Evolutionary conservation across 30 jellyfish, hydroid and myxozoan species (phyloP).

Genomic region (Pelagia noctiluca): DNA sequence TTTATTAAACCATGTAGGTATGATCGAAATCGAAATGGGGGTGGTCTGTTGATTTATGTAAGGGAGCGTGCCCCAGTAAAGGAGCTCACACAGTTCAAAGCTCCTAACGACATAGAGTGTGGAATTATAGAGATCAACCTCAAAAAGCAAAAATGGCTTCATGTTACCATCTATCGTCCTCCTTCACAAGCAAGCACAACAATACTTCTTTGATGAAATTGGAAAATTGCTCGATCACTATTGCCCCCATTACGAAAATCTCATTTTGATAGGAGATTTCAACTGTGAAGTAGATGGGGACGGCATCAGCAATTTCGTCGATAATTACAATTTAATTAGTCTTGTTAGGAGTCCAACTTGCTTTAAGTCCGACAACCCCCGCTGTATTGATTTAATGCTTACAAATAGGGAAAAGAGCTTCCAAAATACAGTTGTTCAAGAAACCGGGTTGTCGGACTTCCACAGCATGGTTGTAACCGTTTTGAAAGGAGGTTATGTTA

Average conservation of each 20-base stretch:
- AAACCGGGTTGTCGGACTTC: conserved; percentile 39
- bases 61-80: conserved; percentile 19
- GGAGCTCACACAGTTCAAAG: conserved; percentile 9
- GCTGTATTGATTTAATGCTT: conserved; percentile 25
- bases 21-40: conserved; percentile 45
- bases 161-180: conserved; percentile 29
- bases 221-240: conserved; percentile 41
- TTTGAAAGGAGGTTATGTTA: conserved; percentile 44
- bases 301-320: conserved; percentile 16
- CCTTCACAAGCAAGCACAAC: conserved; percentile 28
- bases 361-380: conserved; percentile 46
- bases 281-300: conserved; percentile 17
- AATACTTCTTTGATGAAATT: conserved; percentile 52
- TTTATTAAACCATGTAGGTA: conserved; percentile 37
- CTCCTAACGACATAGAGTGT: conserved; percentile 23
- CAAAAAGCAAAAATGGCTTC: conserved; percentile 50
- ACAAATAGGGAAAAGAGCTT: conserved; percentile 44
- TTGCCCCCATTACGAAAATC: conserved; percentile 20
- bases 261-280: conserved; percentile 31
- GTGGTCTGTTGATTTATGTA: conserved; percentile 18
- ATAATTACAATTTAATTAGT: conserved; percentile 20
- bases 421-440: conserved; percentile 35
- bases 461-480: conserved; percentile 47
- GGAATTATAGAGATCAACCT: conserved; percentile 10
- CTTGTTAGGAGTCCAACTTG: conserved; percentile 46